Evolutionary conservation across 2,888 invertebrate species (phyloP).

Genomic region (Andrena marginata): DNA sequence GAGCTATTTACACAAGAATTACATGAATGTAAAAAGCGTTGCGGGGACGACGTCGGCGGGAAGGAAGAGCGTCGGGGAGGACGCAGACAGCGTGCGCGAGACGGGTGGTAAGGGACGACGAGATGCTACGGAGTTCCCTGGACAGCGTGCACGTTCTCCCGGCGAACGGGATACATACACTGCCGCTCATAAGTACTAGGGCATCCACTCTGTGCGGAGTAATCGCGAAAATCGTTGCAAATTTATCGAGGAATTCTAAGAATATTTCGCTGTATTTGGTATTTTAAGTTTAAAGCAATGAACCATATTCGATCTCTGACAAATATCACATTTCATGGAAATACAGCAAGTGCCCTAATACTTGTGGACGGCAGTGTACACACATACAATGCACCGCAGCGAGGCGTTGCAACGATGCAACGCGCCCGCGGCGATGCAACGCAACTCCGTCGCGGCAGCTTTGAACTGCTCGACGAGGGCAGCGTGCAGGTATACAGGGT

Average conservation of each 20-base stretch:
- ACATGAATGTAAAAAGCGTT: conserved; percentile 15
- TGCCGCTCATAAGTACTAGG: too few species aligned
- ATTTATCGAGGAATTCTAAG: too few species aligned
- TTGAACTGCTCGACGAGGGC: conserved; percentile 40
- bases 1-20: conserved; percentile 30
- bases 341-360: too few species aligned
- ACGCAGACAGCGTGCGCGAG: not conserved
- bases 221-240: too few species aligned
- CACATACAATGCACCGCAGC: conserved; percentile 55
- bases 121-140: conserved; percentile 12
- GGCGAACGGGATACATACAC: conserved; percentile 15
- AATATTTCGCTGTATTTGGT: too few species aligned
- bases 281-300: too few species aligned
- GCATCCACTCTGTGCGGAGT: too few species aligned
- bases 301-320: too few species aligned
- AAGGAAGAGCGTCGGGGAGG: conserved; percentile 1
- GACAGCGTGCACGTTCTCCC: conserved; percentile 26
- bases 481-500: conserved; percentile 52
- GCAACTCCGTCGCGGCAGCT: conserved; percentile 56
- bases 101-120: not conserved
- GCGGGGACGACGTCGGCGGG: conserved; percentile 1
- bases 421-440: conserved; percentile 54
- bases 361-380: too few species aligned
- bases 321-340: too few species aligned
- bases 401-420: conserved; percentile 50